Conservation (phyloP, 2,888 invertebrate genomes). For the Caenorhabditis panamensis region DNA sequence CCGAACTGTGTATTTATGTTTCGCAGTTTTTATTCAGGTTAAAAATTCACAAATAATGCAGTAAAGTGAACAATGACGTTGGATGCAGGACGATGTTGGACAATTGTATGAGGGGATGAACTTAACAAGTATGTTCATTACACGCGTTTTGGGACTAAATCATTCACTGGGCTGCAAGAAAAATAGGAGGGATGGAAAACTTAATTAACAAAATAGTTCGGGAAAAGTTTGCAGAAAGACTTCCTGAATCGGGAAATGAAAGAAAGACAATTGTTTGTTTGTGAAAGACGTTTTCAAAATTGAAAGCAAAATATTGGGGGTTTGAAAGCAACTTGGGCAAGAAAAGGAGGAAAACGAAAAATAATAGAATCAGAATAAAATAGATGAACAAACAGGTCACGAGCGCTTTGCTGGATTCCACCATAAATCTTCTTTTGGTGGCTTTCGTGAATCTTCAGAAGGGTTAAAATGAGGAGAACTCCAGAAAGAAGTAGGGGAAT, state of each 20-base stretch:
- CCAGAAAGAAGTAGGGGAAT: slow-evolving; percentile 59
- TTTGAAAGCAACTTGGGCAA: not conserved
- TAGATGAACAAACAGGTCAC: not conserved
- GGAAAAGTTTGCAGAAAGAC: slow-evolving; percentile 28
- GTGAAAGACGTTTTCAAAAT: slow-evolving; percentile 33
- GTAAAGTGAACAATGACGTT: not conserved
- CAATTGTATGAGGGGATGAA: slow-evolving; percentile 19
- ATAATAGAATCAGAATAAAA: not conserved
- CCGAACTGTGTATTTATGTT: not conserved
- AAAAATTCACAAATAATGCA: too few relatives aligned
- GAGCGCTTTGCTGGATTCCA: slow-evolving; percentile 58
- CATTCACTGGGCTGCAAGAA: slow-evolving; percentile 56
- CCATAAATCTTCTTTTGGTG: slow-evolving; percentile 71
- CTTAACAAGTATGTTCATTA: slow-evolving; percentile 57
- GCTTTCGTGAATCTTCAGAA: slow-evolving; percentile 62
- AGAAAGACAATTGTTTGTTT: not conserved
- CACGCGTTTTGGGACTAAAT: slow-evolving; percentile 59
- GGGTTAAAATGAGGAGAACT: slow-evolving; percentile 68
- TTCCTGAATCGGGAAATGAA: not conserved
- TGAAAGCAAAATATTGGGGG: not conserved
- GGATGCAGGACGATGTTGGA: slow-evolving; percentile 36
- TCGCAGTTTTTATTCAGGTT: not conserved
- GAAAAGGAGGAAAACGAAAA: not conserved
- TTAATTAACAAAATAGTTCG: slow-evolving; percentile 1
- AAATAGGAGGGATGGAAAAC: not conserved